These are phyloP conservation scores for Acropora yongei DNA, from an alignment of 64 coral and sea anemone genomes.

Conservation along the genomic window DNA sequence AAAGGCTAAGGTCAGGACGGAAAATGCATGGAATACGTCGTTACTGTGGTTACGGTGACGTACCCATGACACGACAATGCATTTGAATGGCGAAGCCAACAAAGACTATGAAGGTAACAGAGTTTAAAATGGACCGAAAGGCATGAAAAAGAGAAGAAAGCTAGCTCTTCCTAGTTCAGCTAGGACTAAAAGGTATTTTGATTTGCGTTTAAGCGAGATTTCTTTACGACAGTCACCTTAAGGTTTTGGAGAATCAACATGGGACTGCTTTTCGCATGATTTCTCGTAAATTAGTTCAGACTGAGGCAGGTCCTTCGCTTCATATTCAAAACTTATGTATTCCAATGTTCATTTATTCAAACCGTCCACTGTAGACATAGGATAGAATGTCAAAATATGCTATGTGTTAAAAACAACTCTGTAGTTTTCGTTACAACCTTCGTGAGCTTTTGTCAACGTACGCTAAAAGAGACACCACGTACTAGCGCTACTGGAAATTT, in stretches of 20 bases:
- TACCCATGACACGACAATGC: conserved; percentile 60
- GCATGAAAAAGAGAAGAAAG: conserved; percentile 32
- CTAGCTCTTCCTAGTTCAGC: neutral
- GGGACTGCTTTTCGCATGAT: conserved; percentile 7
- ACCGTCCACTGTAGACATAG: conserved; percentile 18
- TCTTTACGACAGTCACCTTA: neutral
- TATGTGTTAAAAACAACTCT: neutral
- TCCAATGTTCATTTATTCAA: conserved; percentile 56
- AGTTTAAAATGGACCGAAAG: conserved; percentile 12
- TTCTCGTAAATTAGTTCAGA: conserved; percentile 31
- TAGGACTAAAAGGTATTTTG: conserved; percentile 5
- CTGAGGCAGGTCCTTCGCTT: conserved; percentile 7
- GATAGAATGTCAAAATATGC: conserved; percentile 11
- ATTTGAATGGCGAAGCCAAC: conserved; percentile 70
- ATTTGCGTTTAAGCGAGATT: neutral
- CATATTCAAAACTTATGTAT: conserved; percentile 15
- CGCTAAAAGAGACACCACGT: too few relatives aligned
- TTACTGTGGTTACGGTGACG: conserved; percentile 67
- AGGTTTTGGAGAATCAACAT: neutral
- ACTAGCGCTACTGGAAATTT: neutral
- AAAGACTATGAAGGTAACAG: conserved; percentile 26
- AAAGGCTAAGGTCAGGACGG: neutral
- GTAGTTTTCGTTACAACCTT: conserved; percentile 7
- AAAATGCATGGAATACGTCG: conserved; percentile 6
- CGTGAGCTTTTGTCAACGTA: neutral